Conservation (phyloP, 2,888 invertebrate genomes). For the Poecilobothrus nobilitatus region DNA sequence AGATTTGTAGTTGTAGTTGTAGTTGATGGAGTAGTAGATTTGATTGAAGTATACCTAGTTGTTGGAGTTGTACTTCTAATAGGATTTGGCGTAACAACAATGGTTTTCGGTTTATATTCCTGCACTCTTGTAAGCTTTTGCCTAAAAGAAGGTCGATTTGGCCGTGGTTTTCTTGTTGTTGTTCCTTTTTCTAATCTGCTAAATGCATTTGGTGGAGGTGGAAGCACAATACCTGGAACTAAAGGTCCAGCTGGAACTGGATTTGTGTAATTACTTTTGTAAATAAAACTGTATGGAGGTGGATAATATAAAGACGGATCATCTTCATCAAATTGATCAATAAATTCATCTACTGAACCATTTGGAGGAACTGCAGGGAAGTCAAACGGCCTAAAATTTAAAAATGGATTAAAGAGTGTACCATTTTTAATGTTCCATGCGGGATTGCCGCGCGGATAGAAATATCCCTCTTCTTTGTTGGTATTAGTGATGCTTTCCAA, state of each 20-base stretch:
- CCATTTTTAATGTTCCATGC: slow-evolving; percentile 29
- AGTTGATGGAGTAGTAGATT: slow-evolving; percentile 40
- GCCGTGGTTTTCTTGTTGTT: slow-evolving; percentile 30
- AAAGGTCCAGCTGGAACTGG: slow-evolving; percentile 73
- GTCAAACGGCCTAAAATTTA: slow-evolving; percentile 32
- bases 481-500: slow-evolving; percentile 23
- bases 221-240: slow-evolving; percentile 79
- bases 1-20: slow-evolving; percentile 37
- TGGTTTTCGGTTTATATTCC: slow-evolving; percentile 31
- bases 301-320: slow-evolving; percentile 88
- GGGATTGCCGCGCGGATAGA: slow-evolving; percentile 29
- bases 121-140: slow-evolving; percentile 32
- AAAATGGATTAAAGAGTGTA: slow-evolving; percentile 32
- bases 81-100: slow-evolving; percentile 28
- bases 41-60: slow-evolving; percentile 34
- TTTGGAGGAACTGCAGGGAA: slow-evolving; percentile 31
- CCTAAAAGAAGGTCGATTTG: slow-evolving; percentile 28
- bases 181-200: slow-evolving; percentile 55
- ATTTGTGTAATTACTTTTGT: slow-evolving; percentile 66
- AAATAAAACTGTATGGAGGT: slow-evolving; percentile 82
- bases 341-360: slow-evolving; percentile 50
- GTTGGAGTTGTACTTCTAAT: slow-evolving; percentile 38
- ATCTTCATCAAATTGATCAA: slow-evolving; percentile 77
- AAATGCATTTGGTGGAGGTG: slow-evolving; percentile 83
- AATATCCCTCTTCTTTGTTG: slow-evolving; percentile 40